These are phyloP conservation scores for Drosophila glabriapex DNA, from an alignment of 2,888 invertebrate genomes.

Conservation along the genomic window DNA sequence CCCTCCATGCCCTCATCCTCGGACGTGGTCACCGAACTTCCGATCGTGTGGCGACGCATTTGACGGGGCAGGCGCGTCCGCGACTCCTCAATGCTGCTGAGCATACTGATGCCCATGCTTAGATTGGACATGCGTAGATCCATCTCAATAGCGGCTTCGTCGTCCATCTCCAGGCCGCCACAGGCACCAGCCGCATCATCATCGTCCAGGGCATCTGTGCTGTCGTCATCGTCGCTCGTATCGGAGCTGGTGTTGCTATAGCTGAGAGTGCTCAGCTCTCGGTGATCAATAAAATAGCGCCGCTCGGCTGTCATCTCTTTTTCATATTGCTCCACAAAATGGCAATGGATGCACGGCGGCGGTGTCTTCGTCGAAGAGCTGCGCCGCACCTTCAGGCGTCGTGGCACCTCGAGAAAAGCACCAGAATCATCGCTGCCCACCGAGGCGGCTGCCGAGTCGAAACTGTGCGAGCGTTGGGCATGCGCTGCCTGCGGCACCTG, in stretches of 20 bases:
- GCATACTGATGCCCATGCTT: constrained; percentile 73
- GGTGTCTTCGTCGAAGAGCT: constrained; percentile 89
- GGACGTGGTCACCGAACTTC: constrained; percentile 83
- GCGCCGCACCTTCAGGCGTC: constrained; percentile 88
- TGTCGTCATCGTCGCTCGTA: constrained; percentile 85
- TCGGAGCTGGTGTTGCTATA: constrained; percentile 87
- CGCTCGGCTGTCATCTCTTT: constrained; percentile 86
- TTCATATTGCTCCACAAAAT: constrained; percentile 91
- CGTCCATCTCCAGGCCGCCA: constrained; percentile 51
- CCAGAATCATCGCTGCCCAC: constrained; percentile 89
- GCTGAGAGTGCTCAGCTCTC: constrained; percentile 85
- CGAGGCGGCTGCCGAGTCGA: constrained; percentile 90
- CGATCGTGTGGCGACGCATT: constrained; percentile 82
- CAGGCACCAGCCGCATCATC: constrained; percentile 75
- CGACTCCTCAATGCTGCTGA: constrained; percentile 80
- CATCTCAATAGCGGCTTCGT: constrained; percentile 82
- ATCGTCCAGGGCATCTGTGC: constrained; percentile 38
- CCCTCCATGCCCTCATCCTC: constrained; percentile 86
- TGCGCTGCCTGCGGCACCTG: constrained; percentile 88
- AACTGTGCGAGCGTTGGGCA: constrained; percentile 91
- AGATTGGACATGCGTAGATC: constrained; percentile 73
- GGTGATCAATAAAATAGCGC: constrained; percentile 83
- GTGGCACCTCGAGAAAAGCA: constrained; percentile 87
- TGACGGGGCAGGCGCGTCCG: constrained; percentile 77
- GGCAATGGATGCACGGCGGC: constrained; percentile 91